Conservation (phyloP, 2,888 invertebrate species). For the Caenorhabditis sp. region DNA sequence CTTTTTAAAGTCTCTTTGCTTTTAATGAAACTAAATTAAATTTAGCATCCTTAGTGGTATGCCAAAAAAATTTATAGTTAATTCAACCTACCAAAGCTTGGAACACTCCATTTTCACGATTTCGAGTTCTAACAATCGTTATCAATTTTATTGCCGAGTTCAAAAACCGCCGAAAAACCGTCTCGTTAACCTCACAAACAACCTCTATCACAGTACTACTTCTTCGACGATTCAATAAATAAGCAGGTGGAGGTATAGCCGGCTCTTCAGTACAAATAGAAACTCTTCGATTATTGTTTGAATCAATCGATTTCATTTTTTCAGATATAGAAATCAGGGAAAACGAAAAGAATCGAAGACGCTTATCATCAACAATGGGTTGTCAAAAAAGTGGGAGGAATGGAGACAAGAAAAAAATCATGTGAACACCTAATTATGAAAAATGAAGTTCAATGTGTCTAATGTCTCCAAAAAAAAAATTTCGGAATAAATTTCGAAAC, state of each 20-base stretch:
- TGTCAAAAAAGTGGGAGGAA: background rate
- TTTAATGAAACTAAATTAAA: too few relatives aligned
- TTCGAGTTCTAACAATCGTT: background rate
- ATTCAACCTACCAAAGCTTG: background rate
- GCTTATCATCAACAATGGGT: background rate
- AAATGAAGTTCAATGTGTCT: too few relatives aligned
- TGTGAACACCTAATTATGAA: background rate
- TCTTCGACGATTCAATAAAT: background rate
- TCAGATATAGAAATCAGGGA: background rate
- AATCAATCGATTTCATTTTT: background rate
- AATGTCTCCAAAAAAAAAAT: too few relatives aligned
- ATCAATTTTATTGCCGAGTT: background rate
- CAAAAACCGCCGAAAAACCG: background rate
- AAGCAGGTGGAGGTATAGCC: background rate
- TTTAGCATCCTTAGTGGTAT: too few relatives aligned
- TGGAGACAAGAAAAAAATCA: background rate
- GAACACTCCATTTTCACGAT: background rate
- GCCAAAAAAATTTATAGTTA: too few relatives aligned
- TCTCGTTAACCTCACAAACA: background rate
- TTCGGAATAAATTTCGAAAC: too few relatives aligned
- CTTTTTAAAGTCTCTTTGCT: too few relatives aligned
- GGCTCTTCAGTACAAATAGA: background rate
- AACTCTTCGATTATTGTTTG: background rate
- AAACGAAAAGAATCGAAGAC: background rate
- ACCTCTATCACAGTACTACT: background rate